Evolutionary conservation across 2,888 invertebrate genomes (phyloP).

Genomic region (Rosalia funebris): DNA sequence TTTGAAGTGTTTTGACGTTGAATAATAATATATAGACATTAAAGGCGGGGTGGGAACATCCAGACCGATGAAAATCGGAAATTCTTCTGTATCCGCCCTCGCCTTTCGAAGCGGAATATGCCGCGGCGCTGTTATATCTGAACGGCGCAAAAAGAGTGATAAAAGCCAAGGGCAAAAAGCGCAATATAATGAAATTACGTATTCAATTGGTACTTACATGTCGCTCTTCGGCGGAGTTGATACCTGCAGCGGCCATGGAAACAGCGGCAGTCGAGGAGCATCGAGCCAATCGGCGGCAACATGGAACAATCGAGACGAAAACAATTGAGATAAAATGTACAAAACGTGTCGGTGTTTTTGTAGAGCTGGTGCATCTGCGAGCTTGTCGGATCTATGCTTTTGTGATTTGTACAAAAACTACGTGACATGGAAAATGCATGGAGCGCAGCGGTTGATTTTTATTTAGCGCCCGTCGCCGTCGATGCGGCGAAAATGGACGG

Average conservation of each 20-base stretch:
- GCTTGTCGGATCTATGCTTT: slow-evolving; percentile 57
- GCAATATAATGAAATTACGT: slow-evolving; percentile 54
- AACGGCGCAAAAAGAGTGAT: slow-evolving; percentile 19
- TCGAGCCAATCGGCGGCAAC: slow-evolving; percentile 58
- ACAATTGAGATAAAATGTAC: slow-evolving; percentile 63
- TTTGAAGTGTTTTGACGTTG: too few species aligned
- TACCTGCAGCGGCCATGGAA: slow-evolving; percentile 65
- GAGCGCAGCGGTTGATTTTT: slow-evolving; percentile 1
- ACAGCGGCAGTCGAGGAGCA: slow-evolving; percentile 50
- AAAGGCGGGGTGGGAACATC: not conserved
- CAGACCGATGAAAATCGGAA: not conserved
- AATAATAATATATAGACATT: too few species aligned
- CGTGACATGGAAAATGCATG: slow-evolving; percentile 56
- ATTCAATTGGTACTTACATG: slow-evolving; percentile 69
- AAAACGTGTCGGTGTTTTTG: slow-evolving; percentile 57
- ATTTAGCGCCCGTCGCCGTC: not conserved
- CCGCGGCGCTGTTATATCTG: not conserved
- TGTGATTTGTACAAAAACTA: slow-evolving; percentile 58
- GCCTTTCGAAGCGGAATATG: too few species aligned
- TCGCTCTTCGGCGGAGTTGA: slow-evolving; percentile 73
- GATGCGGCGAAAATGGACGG: slow-evolving; percentile 42
- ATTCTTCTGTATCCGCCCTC: not conserved
- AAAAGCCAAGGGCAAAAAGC: slow-evolving; percentile 39
- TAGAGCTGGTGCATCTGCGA: slow-evolving; percentile 51
- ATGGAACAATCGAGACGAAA: slow-evolving; percentile 67